Evolutionary conservation across 2,113 vertebrate species (phyloP).

Genomic region (Sarotherodon lohbergeri): DNA sequence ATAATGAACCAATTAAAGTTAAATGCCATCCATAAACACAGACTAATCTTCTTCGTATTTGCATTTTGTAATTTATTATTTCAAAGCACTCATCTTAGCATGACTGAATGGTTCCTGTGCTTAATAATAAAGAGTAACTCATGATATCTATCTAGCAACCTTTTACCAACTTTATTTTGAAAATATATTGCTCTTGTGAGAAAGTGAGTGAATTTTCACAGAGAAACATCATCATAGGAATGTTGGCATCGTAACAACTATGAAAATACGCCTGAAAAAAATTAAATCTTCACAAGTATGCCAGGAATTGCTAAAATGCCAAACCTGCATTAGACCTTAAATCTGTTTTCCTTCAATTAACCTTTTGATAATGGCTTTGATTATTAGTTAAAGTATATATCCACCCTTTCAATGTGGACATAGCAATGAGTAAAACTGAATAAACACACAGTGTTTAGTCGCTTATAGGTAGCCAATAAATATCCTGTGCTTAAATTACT

Average conservation of each 20-base stretch:
- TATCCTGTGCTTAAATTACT: not conserved
- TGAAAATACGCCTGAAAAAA: not conserved
- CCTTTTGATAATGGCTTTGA: not conserved
- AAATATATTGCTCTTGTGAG: not conserved
- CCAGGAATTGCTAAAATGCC: not conserved
- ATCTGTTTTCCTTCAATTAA: not conserved
- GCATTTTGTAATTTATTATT: constrained; percentile 64
- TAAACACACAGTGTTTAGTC: not conserved
- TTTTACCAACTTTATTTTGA: not conserved
- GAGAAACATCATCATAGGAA: not conserved
- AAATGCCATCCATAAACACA: constrained; percentile 69
- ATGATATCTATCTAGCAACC: not conserved
- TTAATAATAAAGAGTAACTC: constrained; percentile 5
- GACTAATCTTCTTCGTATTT: constrained; percentile 61
- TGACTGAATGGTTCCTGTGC: constrained; percentile 20
- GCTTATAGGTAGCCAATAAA: not conserved
- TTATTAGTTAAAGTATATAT: not conserved
- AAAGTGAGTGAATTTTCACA: not conserved
- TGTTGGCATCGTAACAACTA: not conserved
- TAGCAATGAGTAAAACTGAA: not conserved
- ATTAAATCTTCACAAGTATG: not conserved
- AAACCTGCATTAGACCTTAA: not conserved
- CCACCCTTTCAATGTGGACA: not conserved
- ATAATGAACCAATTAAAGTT: constrained; percentile 75
- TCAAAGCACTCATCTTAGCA: constrained; percentile 40